These are phyloP conservation scores for Agrotis clavis DNA, from an alignment of 2,888 invertebrate genomes.

Conservation along the genomic window DNA sequence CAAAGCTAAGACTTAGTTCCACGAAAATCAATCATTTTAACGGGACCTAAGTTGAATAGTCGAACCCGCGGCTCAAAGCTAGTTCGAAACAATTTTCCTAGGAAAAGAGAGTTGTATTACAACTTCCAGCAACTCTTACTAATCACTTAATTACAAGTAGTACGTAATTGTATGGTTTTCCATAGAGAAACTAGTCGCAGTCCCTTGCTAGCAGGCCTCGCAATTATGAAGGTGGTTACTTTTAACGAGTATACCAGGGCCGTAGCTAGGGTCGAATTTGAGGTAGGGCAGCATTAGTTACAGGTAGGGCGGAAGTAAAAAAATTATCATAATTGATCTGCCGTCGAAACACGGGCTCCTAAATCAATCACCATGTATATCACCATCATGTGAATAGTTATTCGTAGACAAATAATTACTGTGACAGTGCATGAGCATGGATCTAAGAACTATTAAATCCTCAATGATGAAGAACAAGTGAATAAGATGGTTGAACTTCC, in stretches of 20 bases:
- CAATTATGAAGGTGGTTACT: slow-evolving; percentile 35
- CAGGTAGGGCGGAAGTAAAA: too few relatives aligned
- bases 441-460: too few relatives aligned
- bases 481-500: too few relatives aligned
- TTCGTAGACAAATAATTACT: too few relatives aligned
- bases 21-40: slow-evolving; percentile 19
- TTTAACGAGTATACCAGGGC: slow-evolving; percentile 48
- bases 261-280: too few relatives aligned
- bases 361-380: too few relatives aligned
- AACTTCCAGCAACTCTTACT: slow-evolving; percentile 23
- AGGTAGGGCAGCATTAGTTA: too few relatives aligned
- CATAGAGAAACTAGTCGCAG: slow-evolving; percentile 27
- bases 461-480: too few relatives aligned
- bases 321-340: too few relatives aligned
- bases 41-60: slow-evolving; percentile 1
- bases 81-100: slow-evolving; percentile 35
- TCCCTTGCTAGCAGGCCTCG: slow-evolving; percentile 13
- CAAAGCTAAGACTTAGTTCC: not conserved
- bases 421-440: too few relatives aligned
- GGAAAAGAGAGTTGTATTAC: slow-evolving; percentile 50
- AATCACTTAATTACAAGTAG: slow-evolving; percentile 57
- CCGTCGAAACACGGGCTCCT: too few relatives aligned
- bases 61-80: slow-evolving; percentile 8
- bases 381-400: too few relatives aligned
- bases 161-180: slow-evolving; percentile 61